Base-by-base conservation (phyloP, 2,797 vertebrate species). In the Chaunax sp. region DNA sequence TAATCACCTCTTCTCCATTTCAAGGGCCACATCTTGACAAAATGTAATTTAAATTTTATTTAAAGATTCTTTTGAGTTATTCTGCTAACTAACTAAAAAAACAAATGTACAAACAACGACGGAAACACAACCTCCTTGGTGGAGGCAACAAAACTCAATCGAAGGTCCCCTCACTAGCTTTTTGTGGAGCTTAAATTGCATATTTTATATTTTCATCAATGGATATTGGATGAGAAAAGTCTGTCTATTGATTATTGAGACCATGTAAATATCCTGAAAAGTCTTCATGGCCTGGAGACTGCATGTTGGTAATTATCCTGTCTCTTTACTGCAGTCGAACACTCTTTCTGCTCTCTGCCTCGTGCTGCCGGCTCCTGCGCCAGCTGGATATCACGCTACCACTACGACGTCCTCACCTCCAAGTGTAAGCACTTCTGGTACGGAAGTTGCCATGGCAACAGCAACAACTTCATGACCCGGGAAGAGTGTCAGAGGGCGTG, bases 351-450 rank as follows among this genome's bases (percentile, higher is more conserved):
- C 85, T 92, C 96, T 56, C 92, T 98, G 79, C 96, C 97, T 47
- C 95, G 93, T 0, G 93, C 95, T 5, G 93, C 94, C 0, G 98
- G 98, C 19, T 91, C 95, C 35, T 95, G 98, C 65, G 15, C 80
- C 0, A 89, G 92, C 79, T 99, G 97, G 97, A 90, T 88, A 0
- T 82, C 94, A 0, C 95, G 91, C 50, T 98, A 94, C 94, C 95
- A 96, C 91, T 97, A 93, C 0, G 85, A 98, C 18, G 20, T 92
- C 12, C 75, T 94, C 0, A 89, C 95, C 44, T 94, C 93, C 45
- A 93, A 77, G 71, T 99, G 98, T 50, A 89, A 90, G 75, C 95
- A 96, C 18, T 99, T 99, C 90, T 99, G 97, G 98, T 98, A 94
- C 0, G 97, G 98, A 0, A 91, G 95, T 56, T 99, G 98, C 86